Evolutionary conservation across 1,140 invertebrate genomes (phyloP), one percentile per base, ranked within the genome.

Genomic region (Drosophila santomea): DNA sequence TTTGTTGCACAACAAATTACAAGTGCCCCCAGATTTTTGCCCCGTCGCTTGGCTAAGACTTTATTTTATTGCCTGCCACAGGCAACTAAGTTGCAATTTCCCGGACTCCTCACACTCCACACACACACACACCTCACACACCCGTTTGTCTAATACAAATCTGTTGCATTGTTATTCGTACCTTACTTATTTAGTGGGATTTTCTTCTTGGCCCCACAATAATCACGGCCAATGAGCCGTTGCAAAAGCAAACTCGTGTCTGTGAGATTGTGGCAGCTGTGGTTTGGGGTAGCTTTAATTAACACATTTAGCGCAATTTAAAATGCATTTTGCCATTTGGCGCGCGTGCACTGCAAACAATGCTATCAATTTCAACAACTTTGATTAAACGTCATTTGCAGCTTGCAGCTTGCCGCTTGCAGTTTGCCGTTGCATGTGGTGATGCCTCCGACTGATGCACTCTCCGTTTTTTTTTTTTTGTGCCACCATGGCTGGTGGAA

Each of bases 351-450:
- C 57, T 44, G 61, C 81, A 89, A 83, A 89, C 84, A 88, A 89
- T 89, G 84, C 85, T 83, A 89, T 89, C 84, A 89, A 89, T 89
- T 89, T 89, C 84, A 89, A 89, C 80, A 89, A 89, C 80, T 89
- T 89, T 89, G 84, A 89, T 89, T 89, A 89, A 89, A 89, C 84
- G 84, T 89, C 84, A 89, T 89, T 89, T 89, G 69, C 84, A 89
- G 84, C 61, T 88, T 54, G 67, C 79, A 52, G 56, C 60, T 62
- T 54, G 67, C 79, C 52, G 56, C 20, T 89, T 89, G 69, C 84
- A 89, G 84, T 64, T 88, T 50, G 67, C 79, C 56, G 56, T 68
- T 62, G 41, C 28, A 17, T 51, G 45, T 32, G 35, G 35, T 32
- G 43, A 32, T 32, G 32, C 32, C 32, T 10, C 32, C 32, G 32